Base-by-base conservation (phyloP, 2,888 invertebrate species). In the Mayetiola destructor region DNA sequence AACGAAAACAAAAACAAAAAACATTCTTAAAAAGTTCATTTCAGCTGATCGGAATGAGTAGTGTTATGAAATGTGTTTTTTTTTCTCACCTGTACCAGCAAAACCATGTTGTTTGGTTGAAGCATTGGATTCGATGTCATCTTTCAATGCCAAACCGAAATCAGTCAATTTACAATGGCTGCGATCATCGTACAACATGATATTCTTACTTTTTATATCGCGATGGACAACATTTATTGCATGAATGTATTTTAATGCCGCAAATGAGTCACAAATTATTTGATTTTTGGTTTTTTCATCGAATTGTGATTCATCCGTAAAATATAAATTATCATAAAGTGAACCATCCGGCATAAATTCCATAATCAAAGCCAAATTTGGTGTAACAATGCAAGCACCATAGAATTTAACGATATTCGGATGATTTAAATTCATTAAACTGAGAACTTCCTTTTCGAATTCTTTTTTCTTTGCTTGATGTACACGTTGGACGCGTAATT, bases 311-410 rank as follows among this genome's bases (percentile, higher is more conserved):
- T 21, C 30, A 16, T 39, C 39, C 20, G 32, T 32, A 53, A 27
- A 53, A 53, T 53, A 29, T 54, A 54, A 54, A 32, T 32, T 32
- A 54, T 54, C 54, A 54, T 54, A 32, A 16, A 54, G 54, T 35
- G 54, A 54, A 18, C 54, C 54, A 16, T 54, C 32, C 12, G 35
- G 35, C 10, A 54, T 18, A 32, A 54, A 54, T 54, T 54, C 54
- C 54, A 54, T 54, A 8, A 54, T 35, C 20, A 54, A 35, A 9
- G 54, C 54, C 9, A 54, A 21, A 18, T 54, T 54, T 20, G 54
- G 54, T 32, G 54, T 10, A 2, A 32, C 35, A 1, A 54, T 10
- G 20, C 54, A 54, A 2, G 54, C 54, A 32, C 54, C 54, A n/a
- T 54, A 54, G 32, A 54, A 54, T 14, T 30, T 32, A 10, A 54